These are phyloP conservation scores for Polyodon spathula DNA, from an alignment of 2,113 vertebrate genomes.

Conservation along the genomic window DNA sequence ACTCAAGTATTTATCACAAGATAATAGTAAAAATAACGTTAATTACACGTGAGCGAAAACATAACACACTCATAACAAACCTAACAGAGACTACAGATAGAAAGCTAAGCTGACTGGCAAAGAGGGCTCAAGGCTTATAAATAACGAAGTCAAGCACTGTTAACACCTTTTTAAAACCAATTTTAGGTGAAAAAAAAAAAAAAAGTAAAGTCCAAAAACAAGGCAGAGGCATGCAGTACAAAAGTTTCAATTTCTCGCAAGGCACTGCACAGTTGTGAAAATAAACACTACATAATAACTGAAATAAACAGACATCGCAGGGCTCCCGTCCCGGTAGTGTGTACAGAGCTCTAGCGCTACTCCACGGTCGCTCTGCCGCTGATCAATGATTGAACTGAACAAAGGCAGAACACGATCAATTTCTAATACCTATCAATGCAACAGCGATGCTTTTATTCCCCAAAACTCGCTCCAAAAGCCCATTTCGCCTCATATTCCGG, in stretches of 20 bases:
- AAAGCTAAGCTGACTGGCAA: too few species aligned
- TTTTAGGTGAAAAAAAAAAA: slow-evolving; percentile 34
- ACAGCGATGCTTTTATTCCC: slow-evolving; percentile 33
- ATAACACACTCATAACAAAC: too few species aligned
- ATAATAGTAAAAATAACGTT: too few species aligned
- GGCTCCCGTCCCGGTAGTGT: slow-evolving; percentile 41
- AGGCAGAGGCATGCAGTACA: slow-evolving; percentile 34
- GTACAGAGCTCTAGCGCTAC: slow-evolving; percentile 51
- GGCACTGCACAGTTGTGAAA: slow-evolving; percentile 7
- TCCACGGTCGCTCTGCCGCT: slow-evolving; percentile 62
- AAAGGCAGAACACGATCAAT: slow-evolving; percentile 88
- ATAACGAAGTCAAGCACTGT: slow-evolving; percentile 19
- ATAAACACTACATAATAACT: slow-evolving; percentile 10
- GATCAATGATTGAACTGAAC: slow-evolving; percentile 90
- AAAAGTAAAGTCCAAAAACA: slow-evolving; percentile 40
- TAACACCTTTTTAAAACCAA: slow-evolving; percentile 34
- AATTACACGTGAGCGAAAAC: too few species aligned
- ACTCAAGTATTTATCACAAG: too few species aligned
- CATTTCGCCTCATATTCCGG: slow-evolving; percentile 11
- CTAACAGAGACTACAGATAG: too few species aligned
- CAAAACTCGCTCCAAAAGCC: slow-evolving; percentile 22
- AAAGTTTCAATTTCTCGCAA: slow-evolving; percentile 52
- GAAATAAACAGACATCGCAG: slow-evolving; percentile 17
- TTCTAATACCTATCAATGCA: slow-evolving; percentile 84
- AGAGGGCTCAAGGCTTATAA: too few species aligned